Evolutionary conservation across 2,113 vertebrate species (phyloP).

Genomic region (Zeus faber): DNA sequence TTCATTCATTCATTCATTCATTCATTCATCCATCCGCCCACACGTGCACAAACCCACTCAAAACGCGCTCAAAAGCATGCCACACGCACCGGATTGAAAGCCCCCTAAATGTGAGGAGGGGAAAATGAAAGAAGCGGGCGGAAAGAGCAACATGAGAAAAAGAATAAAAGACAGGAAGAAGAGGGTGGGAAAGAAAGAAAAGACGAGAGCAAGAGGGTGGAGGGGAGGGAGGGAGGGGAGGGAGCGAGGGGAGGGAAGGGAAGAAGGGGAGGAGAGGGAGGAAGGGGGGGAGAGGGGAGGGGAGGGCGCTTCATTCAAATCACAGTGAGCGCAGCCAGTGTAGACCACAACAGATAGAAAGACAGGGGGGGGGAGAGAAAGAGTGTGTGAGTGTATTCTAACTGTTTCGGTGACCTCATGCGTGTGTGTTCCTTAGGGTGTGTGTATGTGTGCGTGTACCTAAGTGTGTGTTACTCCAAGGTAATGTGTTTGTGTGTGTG

Average conservation of each 20-base stretch:
- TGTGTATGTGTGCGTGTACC: not conserved
- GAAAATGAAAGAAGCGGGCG: not conserved
- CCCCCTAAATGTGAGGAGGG: conserved; percentile 17
- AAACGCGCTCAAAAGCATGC: not conserved
- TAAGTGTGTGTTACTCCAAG: too few species aligned
- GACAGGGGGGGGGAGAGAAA: not conserved
- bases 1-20: conserved; percentile 1
- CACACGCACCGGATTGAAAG: conserved; percentile 12
- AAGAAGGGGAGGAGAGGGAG: conserved; percentile 36
- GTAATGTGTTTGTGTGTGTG: not conserved
- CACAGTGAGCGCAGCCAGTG: conserved; percentile 14
- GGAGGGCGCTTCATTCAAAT: too few species aligned
- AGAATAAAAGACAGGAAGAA: conserved; percentile 15
- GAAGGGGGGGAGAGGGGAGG: not conserved
- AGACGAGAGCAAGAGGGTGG: conserved; percentile 41
- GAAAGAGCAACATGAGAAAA: conserved; percentile 13
- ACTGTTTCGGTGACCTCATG: too few species aligned
- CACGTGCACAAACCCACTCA: not conserved
- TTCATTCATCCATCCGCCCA: conserved; percentile 10
- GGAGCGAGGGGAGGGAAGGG: conserved; percentile 15
- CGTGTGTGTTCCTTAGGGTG: not conserved
- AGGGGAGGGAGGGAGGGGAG: conserved; percentile 21
- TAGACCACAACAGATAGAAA: conserved; percentile 37
- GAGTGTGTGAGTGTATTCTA: too few species aligned
- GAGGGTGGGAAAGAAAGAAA: conserved; percentile 6